These are phyloP conservation scores for Athene noctua DNA, from an alignment of 2,113 vertebrate species.

Conservation along the genomic window DNA sequence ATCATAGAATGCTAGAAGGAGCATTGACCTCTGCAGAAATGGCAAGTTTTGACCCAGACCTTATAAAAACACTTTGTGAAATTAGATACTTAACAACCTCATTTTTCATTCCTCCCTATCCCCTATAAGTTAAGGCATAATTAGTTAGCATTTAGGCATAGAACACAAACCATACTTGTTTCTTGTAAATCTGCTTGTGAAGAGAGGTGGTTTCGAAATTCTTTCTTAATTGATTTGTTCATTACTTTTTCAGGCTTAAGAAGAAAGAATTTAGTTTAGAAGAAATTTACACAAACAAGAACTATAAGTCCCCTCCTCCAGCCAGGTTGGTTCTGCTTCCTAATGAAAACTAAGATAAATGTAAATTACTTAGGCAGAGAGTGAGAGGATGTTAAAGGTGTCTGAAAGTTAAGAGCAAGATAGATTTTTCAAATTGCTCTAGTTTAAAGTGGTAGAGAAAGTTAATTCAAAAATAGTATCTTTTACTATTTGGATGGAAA, in stretches of 20 bases:
- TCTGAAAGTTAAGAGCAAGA: neutral
- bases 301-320: constrained; percentile 88
- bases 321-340: constrained; percentile 80
- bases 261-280: constrained; percentile 98
- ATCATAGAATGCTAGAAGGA: neutral
- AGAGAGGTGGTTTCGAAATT: neutral
- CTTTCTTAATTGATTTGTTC: neutral
- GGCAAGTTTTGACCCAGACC: neutral
- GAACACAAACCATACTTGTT: neutral
- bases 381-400: neutral
- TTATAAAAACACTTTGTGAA: neutral
- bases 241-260: constrained; percentile 81
- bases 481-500: neutral
- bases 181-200: neutral
- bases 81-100: neutral
- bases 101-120: neutral
- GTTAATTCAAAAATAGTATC: neutral
- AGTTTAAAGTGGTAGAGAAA: neutral
- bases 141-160: neutral
- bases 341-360: neutral
- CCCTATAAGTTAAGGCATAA: neutral
- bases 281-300: constrained; percentile 99
- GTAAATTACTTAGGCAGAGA: neutral
- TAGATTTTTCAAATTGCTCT: neutral
- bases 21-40: neutral